These are phyloP conservation scores for Acanthaster planci DNA, from an alignment of 35 echinoderm and acorn worm genomes.

Conservation along the genomic window DNA sequence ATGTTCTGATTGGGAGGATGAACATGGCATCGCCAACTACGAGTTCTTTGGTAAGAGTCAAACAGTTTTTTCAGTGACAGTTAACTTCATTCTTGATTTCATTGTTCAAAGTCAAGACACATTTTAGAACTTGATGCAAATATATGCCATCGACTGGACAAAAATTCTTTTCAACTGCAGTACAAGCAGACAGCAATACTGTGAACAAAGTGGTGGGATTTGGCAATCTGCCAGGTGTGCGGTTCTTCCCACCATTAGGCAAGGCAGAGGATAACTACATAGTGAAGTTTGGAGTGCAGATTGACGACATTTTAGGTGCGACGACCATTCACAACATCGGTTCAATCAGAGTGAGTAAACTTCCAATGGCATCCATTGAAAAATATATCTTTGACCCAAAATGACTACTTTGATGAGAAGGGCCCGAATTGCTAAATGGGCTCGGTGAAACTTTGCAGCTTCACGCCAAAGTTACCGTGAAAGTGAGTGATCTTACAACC, in stretches of 20 bases:
- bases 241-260: not conserved
- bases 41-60: slow-evolving; percentile 54
- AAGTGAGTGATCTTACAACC: too few relatives aligned
- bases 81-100: too few relatives aligned
- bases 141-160: too few relatives aligned
- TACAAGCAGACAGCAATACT: not conserved
- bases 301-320: not conserved
- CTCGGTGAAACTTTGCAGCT: too few relatives aligned
- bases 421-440: too few relatives aligned
- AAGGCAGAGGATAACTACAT: not conserved
- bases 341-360: not conserved
- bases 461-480: too few relatives aligned
- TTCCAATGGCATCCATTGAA: not conserved
- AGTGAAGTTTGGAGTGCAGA: not conserved
- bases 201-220: slow-evolving; percentile 16
- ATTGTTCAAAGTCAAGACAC: not conserved
- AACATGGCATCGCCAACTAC: slow-evolving; percentile 33
- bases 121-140: not conserved
- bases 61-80: too few relatives aligned
- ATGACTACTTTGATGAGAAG: too few relatives aligned
- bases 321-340: not conserved
- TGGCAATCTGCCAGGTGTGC: not conserved
- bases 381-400: too few relatives aligned
- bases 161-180: not conserved
- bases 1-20: slow-evolving; percentile 43